Evolutionary conservation across 2,797 vertebrate species (phyloP), one percentile per base, ranked within the genome.

Genomic region (Trichosurus vulpecula): DNA sequence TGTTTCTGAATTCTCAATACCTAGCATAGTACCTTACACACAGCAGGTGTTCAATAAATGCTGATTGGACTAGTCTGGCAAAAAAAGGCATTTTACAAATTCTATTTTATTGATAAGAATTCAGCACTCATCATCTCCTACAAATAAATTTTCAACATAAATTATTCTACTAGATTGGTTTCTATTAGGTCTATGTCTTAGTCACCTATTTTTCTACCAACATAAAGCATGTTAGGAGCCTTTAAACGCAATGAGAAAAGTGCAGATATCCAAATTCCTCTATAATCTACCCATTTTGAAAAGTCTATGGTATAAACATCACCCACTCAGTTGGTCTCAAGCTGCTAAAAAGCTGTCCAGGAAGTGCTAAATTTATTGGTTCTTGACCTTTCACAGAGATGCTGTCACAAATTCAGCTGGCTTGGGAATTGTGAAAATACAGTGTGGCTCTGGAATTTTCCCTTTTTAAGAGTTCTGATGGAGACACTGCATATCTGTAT

Each of bases 381-480:
- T 94, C 47, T 56, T 92, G 57, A 91, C 30, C 93, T 93, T 89
- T 93, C 87, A 95, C n/a, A 96, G 54, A 94, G 94, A 94, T 52
- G 94, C 96, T 96, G 96, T 95, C 97, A 96, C 90, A 94, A 95
- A 94, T 94, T 95, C 91, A 97, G 94, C 54, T 96, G 97, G 95
- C 92, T 87, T 54, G 66, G 74, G 55, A 19, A 92, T 91, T 94
- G 66, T 94, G 96, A 93, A 91, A 93, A 53, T 27, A 81, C 92
- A 96, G 90, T 96, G 92, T 94, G 92, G 95, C 58, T 96, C 57
- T 94, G 93, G 96, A 95, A 96, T 57, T 47, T 97, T 97, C 97
- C 96, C 96, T 96, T 97, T 98, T 94, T 94, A 94, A 92, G 92
- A 13, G 66, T 95, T 98, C 97, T 95, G 96, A 97, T 97, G 54